Evolutionary conservation across 2,797 vertebrate genomes (phyloP), one percentile per base, ranked within the genome.

Genomic region (Tamandua tetradactyla): DNA sequence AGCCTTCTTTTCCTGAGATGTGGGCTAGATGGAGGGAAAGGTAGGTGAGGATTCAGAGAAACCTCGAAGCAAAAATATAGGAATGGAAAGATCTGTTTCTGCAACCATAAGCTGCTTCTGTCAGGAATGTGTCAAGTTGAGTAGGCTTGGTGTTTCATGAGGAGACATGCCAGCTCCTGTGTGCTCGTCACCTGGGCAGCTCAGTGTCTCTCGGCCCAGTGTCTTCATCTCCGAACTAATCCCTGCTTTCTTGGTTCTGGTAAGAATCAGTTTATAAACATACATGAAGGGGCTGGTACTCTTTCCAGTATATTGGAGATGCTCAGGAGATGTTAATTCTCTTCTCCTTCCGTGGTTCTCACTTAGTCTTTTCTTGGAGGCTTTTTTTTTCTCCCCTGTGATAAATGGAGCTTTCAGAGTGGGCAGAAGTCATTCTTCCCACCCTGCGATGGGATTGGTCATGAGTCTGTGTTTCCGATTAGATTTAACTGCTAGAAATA

Each of bases 381-480:
- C 64, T 71, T 84, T 80, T 62, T 44, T 86, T 72, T 87, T 30
- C n/a, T 30, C n/a, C n/a, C n/a, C 32, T 35, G 8, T 13, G 11
- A 92, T 71, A 68, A 18, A 5, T 0, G 7, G 66, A 30, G 7
- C 52, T 91, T 95, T 91, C 68, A n/a, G 35, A 75, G 40, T 71
- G 32, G 62, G n/a, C 47, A 7, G 15, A 80, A 72, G 42, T 57
- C 47, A 92, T 55, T 84, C 57, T 79, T 83, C 57, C 40, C 17
- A 27, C 62, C 76, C 22, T 87, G 2, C 71, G 8, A 52, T n/a
- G n/a, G n/a, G n/a, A n/a, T 13, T 35, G 23, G 25, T 71, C 72
- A 35, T 88, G 61, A 64, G 91, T 94, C 42, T 75, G 0, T 72
- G 89, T 74, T 92, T 89, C 66, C 92, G 49, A 30, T 78, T 66